Evolutionary conservation across 2,888 invertebrate species (phyloP), one percentile per base, ranked within the genome.

Genomic region (Leucophenga montana): DNA sequence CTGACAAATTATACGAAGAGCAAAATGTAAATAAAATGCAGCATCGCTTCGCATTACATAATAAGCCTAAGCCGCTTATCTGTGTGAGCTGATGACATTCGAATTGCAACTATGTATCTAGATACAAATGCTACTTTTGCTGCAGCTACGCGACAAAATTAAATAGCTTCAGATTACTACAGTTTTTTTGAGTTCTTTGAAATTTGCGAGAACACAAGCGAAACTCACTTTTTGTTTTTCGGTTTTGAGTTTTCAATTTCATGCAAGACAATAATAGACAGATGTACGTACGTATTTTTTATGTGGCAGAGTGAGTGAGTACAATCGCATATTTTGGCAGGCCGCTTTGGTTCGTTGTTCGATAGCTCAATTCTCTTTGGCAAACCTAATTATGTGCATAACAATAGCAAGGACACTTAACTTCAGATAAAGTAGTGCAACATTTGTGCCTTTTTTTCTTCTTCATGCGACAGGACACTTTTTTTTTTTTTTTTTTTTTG

Each of bases 161-260:
- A 48, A 64, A 48, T 13, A 14, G 46, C 6, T 48, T 64, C 62
- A 20, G 48, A 64, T 64, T 46, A 64, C 62, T 14, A 50, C 16
- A 50, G 18, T 50, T 50, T 5, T 33, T 13, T 13, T n/a, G 14
- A n/a, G 46, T 46, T 46, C n/a, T 46, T 46, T 46, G 46, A 14
- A 14, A 6, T 46, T n/a, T 14, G 8, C n/a, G 13, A 13, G 46
- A 2, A 46, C n/a, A 14, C 46, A 14, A 46, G n/a, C n/a, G n/a
- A 6, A 50, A n/a, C n/a, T 2, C 6, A 11, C 3, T 39, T 39
- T 33, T 33, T 33, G 4, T 33, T 33, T 39, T 11, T 11, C 8
- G 1, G 8, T 39, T 39, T 39, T 39, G 11, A 39, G 39, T 39
- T 39, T 39, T 5, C 39, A 39, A 39, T 39, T 39, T 39, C 39